Evolutionary conservation across 2,797 vertebrate species (phyloP).

Genomic region (Enteromius afrohamiltoni): DNA sequence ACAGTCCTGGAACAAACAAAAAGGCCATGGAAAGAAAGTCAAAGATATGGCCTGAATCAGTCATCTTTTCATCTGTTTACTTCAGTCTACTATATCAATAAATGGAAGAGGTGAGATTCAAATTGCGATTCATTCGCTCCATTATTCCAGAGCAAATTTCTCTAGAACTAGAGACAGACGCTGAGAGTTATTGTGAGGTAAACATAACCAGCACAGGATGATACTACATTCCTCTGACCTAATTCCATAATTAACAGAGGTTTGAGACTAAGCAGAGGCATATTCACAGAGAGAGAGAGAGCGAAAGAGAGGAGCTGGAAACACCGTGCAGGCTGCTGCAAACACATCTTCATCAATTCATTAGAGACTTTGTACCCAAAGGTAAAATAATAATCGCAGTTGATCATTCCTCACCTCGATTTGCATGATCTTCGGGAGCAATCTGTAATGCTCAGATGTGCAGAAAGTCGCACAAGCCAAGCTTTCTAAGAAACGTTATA

Average conservation of each 20-base stretch:
- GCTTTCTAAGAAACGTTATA: constrained; percentile 42
- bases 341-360: constrained; percentile 31
- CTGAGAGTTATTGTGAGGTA: constrained; percentile 52
- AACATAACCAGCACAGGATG: constrained; percentile 60
- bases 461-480: not conserved
- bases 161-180: constrained; percentile 64
- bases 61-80: constrained; percentile 61
- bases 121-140: constrained; percentile 64
- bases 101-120: constrained; percentile 71
- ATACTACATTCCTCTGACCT: constrained; percentile 68
- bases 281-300: constrained; percentile 46
- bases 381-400: not conserved
- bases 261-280: constrained; percentile 61
- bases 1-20: constrained; percentile 40
- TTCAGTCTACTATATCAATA: constrained; percentile 59
- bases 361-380: constrained; percentile 16
- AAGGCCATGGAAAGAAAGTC: not conserved
- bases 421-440: constrained; percentile 3
- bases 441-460: constrained; percentile 12
- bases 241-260: constrained; percentile 62
- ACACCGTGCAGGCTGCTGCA: not conserved
- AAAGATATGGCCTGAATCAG: constrained; percentile 27
- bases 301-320: constrained; percentile 13
- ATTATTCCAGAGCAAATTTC: constrained; percentile 71
- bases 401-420: constrained; percentile 23